phyloP scores from a whole-genome alignment of 2,888 invertebrate genomes.

The Pandemis heparana region DNA sequence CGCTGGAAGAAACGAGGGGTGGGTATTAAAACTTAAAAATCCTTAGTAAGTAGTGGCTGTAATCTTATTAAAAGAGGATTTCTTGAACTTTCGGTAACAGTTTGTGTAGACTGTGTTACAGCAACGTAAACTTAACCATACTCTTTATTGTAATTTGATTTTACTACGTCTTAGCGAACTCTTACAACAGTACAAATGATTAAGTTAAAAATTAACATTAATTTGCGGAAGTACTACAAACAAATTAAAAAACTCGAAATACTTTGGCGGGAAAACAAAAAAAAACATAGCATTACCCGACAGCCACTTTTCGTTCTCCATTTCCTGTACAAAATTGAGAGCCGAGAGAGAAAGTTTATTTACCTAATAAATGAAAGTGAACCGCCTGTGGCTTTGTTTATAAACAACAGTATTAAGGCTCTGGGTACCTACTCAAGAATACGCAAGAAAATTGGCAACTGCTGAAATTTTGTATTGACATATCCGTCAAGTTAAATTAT shows the following conservation, averaged over 20 bases:
- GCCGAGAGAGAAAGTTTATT: constrained; percentile 28
- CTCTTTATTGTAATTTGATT: too few relatives aligned
- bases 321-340: constrained; percentile 20
- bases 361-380: constrained; percentile 34
- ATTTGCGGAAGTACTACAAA: neutral
- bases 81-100: neutral
- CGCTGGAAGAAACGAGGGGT: constrained; percentile 25
- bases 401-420: constrained; percentile 36
- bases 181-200: too few relatives aligned
- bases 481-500: neutral
- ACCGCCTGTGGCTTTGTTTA: constrained; percentile 33
- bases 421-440: constrained; percentile 10
- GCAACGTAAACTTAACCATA: neutral
- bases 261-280: neutral
- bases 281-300: constrained; percentile 1
- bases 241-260: constrained; percentile 1
- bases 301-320: constrained; percentile 19
- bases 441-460: constrained; percentile 23
- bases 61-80: constrained; percentile 3
- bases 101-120: neutral
- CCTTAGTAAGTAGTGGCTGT: neutral
- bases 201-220: neutral
- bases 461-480: constrained; percentile 4
- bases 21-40: constrained; percentile 10
- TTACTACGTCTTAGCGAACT: too few relatives aligned